phyloP scores from a whole-genome alignment of 2,888 invertebrate species.

The Lordiphosa fenestrarum region DNA sequence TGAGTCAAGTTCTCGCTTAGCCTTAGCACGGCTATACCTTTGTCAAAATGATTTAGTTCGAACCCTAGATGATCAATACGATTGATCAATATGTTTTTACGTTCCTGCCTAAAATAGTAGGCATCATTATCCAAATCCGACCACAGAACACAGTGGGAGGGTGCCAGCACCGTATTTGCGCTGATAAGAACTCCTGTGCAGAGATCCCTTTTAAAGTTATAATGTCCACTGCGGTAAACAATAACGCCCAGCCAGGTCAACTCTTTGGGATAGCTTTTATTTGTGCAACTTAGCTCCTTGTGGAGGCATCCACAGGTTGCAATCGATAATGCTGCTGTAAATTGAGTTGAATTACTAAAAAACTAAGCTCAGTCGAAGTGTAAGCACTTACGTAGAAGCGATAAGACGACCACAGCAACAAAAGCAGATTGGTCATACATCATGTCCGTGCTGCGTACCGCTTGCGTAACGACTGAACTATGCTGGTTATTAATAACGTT shows the following conservation, averaged over 20 bases:
- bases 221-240: neutral
- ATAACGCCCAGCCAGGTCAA: slow-evolving; percentile 2
- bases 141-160: slow-evolving; percentile 11
- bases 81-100: neutral
- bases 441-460: too few relatives aligned
- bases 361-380: neutral
- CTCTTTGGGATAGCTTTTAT: neutral
- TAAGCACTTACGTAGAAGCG: too few relatives aligned
- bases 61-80: slow-evolving; percentile 5
- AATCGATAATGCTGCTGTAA: neutral
- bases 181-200: slow-evolving; percentile 7
- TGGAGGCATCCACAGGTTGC: neutral
- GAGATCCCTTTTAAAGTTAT: too few relatives aligned
- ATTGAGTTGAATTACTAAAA: too few relatives aligned
- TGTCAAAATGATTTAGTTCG: neutral
- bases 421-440: too few relatives aligned
- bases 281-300: too few relatives aligned
- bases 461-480: slow-evolving; percentile 8
- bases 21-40: slow-evolving; percentile 5
- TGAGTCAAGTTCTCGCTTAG: neutral
- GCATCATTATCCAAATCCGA: neutral
- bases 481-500: too few relatives aligned
- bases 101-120: neutral
- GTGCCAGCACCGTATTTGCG: neutral
- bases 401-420: too few relatives aligned